A percentile compares a stretch with the other conserved stretches of the same genome.
phyloP scores from a whole-genome alignment of 2,888 invertebrate species.

The Eilema caniola region DNA sequence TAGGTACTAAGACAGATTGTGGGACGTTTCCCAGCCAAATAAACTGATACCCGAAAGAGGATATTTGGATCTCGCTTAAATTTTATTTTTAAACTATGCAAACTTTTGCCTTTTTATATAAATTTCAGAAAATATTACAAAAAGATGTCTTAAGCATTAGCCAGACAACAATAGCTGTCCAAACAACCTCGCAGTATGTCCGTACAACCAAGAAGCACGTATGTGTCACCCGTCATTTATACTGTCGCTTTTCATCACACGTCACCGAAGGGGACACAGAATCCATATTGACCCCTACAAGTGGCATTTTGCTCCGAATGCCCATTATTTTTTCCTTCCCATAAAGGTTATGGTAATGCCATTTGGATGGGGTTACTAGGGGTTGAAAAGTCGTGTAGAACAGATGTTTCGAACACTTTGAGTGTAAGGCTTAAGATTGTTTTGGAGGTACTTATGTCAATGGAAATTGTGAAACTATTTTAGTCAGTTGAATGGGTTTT shows the following conservation, averaged over 20 bases:
- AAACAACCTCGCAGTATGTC: slow-evolving; percentile 43
- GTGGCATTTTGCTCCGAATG: slow-evolving; percentile 70
- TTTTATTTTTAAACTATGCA: too few relatives aligned
- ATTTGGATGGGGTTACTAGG: slow-evolving; percentile 73
- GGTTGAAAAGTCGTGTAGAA: slow-evolving; percentile 65
- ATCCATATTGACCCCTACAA: slow-evolving; percentile 71
- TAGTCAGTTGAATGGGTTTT: slow-evolving; percentile 24
- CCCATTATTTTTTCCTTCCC: slow-evolving; percentile 80
- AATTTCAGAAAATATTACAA: too few relatives aligned
- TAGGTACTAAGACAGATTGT: too few relatives aligned
- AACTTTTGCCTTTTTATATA: too few relatives aligned
- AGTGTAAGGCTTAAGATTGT: slow-evolving; percentile 58
- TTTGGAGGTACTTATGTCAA: slow-evolving; percentile 58
- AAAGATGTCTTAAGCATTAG: too few relatives aligned
- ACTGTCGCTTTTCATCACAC: slow-evolving; percentile 85
- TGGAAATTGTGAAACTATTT: slow-evolving; percentile 57
- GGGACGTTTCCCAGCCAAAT: too few relatives aligned
- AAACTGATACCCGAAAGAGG: too few relatives aligned
- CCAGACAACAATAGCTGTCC: not conserved
- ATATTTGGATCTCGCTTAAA: too few relatives aligned
- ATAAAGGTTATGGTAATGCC: slow-evolving; percentile 83
- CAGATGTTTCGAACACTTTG: slow-evolving; percentile 74
- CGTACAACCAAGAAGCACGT: slow-evolving; percentile 65
- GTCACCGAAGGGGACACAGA: slow-evolving; percentile 57
- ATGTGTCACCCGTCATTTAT: slow-evolving; percentile 84